Percentiles rank a stretch among this genome's conserved stretches.
phyloP scores from a whole-genome alignment of 2,797 vertebrate genomes.

The Propithecus deckenii region DNA sequence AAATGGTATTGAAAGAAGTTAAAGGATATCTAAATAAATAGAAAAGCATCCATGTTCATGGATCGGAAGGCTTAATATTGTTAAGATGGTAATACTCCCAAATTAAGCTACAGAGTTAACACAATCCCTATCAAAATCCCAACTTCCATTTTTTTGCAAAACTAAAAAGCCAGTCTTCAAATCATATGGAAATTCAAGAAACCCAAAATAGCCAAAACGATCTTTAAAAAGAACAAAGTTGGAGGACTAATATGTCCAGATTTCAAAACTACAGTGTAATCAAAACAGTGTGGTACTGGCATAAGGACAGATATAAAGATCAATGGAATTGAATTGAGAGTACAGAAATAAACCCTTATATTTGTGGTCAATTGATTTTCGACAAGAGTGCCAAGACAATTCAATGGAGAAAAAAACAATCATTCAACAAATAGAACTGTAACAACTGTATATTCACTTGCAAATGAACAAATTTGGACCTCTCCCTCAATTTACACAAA shows the following conservation, averaged over 20 bases:
- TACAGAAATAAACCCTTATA: neutral
- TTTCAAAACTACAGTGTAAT: constrained; percentile 46
- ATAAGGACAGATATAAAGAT: neutral
- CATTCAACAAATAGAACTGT: neutral
- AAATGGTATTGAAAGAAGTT: neutral
- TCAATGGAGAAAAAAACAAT: neutral
- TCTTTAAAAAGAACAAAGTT: constrained; percentile 7
- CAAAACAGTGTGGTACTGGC: neutral
- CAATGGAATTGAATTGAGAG: neutral
- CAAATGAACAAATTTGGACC: neutral
- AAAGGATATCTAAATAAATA: neutral
- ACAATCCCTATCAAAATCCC: neutral
- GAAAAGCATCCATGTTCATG: neutral
- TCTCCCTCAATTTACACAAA: neutral
- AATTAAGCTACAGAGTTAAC: neutral
- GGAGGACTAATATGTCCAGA: neutral
- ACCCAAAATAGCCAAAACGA: neutral
- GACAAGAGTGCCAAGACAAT: neutral
- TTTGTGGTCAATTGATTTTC: constrained; percentile 20
- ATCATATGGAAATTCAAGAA: constrained; percentile 40
- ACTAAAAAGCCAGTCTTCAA: neutral
- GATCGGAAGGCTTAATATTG: neutral
- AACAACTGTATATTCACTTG: neutral
- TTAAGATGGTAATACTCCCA: neutral
- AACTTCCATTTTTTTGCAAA: neutral